These are phyloP conservation scores for Tiphia femorata DNA, from an alignment of 2,888 invertebrate genomes.

Conservation along the genomic window DNA sequence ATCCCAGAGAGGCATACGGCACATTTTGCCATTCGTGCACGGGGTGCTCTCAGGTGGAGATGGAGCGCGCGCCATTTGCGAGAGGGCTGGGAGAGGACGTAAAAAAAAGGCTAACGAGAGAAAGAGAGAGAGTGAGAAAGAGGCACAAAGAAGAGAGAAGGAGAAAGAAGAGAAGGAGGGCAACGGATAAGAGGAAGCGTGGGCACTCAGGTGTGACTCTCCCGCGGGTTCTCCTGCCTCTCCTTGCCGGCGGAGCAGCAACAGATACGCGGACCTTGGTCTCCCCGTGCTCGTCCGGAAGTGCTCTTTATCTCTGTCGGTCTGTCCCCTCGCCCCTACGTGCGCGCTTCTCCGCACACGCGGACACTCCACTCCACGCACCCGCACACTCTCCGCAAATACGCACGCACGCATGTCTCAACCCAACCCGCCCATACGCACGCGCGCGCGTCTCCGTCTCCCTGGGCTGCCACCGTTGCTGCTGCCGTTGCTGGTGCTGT, in stretches of 20 bases:
- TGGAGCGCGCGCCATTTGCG: slow-evolving; percentile 35
- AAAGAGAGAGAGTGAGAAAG: slow-evolving; percentile 11
- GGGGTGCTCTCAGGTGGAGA: slow-evolving; percentile 20
- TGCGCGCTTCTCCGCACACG: slow-evolving; percentile 6
- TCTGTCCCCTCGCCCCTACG: slow-evolving; percentile 61
- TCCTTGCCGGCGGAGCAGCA: slow-evolving; percentile 53
- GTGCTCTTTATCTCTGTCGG: slow-evolving; percentile 69
- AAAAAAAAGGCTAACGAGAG: slow-evolving; percentile 15
- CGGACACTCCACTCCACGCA: not conserved
- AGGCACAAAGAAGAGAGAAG: slow-evolving; percentile 25
- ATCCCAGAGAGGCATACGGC: too few relatives aligned
- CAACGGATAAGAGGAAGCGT: slow-evolving; percentile 67
- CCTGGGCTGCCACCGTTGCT: too few relatives aligned
- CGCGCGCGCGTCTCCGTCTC: not conserved
- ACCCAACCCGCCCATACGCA: slow-evolving; percentile 4
- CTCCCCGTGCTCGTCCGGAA: slow-evolving; percentile 63
- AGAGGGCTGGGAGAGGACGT: slow-evolving; percentile 5
- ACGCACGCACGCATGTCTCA: slow-evolving; percentile 7
- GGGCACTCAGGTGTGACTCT: slow-evolving; percentile 68
- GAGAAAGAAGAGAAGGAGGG: slow-evolving; percentile 43
- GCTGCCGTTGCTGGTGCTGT: too few relatives aligned
- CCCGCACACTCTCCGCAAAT: too few relatives aligned
- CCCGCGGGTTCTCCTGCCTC: slow-evolving; percentile 62
- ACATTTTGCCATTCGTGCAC: slow-evolving; percentile 25
- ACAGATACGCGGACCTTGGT: slow-evolving; percentile 57